These are phyloP conservation scores for Pomatostomus ruficeps DNA, from an alignment of 2,113 vertebrate genomes.

Conservation along the genomic window DNA sequence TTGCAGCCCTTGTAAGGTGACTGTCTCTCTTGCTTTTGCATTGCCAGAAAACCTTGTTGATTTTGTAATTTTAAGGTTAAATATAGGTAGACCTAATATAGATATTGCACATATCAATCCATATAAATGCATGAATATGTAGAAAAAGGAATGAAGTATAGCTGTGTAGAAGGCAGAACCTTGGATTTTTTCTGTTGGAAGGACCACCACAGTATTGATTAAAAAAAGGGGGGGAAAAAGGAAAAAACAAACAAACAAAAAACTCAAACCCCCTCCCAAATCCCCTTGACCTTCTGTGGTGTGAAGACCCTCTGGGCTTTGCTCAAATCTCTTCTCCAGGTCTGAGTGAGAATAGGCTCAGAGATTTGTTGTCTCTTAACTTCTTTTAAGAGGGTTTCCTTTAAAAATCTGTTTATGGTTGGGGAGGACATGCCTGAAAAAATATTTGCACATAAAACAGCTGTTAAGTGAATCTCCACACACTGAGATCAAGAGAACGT, in stretches of 20 bases:
- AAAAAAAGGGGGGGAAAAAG: fast-evolving
- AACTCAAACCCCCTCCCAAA: not conserved
- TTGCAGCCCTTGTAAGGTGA: not conserved
- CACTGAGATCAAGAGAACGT: slow-evolving; percentile 78
- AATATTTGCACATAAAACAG: slow-evolving; percentile 79
- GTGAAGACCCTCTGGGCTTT: not conserved
- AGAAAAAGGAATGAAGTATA: not conserved
- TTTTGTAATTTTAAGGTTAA: not conserved
- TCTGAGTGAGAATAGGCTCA: not conserved
- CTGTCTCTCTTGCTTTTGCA: not conserved
- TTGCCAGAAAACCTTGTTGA: not conserved
- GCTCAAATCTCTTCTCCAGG: not conserved
- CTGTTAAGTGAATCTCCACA: slow-evolving; percentile 78
- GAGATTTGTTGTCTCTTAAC: slow-evolving; percentile 49
- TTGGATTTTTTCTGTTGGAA: not conserved
- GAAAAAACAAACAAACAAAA: not conserved
- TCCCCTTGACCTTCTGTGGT: fast-evolving
- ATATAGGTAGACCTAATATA: not conserved
- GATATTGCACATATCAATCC: not conserved
- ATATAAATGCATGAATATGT: not conserved
- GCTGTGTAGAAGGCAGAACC: not conserved
- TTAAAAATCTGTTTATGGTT: slow-evolving; percentile 72
- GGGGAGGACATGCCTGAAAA: slow-evolving; percentile 84
- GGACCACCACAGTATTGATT: not conserved
- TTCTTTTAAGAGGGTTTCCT: slow-evolving; percentile 56